Evolutionary conservation across 2,113 vertebrate species (phyloP).

Genomic region (Phaethon lepturus): DNA sequence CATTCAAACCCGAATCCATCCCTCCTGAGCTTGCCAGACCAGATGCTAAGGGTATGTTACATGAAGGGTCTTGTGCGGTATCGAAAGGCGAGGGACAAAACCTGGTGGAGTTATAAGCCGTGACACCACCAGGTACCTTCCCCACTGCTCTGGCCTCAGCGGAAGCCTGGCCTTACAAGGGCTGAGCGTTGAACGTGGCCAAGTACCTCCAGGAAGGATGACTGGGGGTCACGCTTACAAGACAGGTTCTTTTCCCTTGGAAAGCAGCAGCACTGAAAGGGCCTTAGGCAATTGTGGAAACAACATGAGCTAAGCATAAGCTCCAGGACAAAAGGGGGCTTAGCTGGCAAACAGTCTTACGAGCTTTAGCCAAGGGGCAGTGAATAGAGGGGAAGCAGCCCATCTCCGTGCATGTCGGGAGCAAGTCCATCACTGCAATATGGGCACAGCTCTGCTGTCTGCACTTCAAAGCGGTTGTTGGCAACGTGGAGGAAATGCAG

Average conservation of each 20-base stretch:
- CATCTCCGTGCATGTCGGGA: background rate
- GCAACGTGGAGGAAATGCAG: background rate
- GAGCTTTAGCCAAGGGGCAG: background rate
- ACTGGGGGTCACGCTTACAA: background rate
- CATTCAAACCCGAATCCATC: background rate
- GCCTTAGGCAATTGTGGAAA: constrained; percentile 1
- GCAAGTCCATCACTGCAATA: background rate
- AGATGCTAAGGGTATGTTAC: background rate
- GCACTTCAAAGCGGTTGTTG: background rate
- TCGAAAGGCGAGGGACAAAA: background rate
- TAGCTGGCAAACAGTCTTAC: background rate
- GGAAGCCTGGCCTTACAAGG: background rate
- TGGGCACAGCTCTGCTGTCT: background rate
- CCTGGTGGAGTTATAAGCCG: background rate
- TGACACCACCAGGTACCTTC: background rate
- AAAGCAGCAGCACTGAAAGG: constrained; percentile 9
- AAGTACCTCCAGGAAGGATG: background rate
- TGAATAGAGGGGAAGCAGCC: background rate
- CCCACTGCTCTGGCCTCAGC: accelerated
- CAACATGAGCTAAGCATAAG: background rate
- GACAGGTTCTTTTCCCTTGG: background rate
- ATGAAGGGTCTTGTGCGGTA: background rate
- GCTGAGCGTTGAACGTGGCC: background rate
- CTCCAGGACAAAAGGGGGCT: constrained; percentile 29
- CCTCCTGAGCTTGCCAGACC: background rate